Evolutionary conservation across 2,888 invertebrate genomes (phyloP), one percentile per base, ranked within the genome.

Genomic region (Eilema griseolum): DNA sequence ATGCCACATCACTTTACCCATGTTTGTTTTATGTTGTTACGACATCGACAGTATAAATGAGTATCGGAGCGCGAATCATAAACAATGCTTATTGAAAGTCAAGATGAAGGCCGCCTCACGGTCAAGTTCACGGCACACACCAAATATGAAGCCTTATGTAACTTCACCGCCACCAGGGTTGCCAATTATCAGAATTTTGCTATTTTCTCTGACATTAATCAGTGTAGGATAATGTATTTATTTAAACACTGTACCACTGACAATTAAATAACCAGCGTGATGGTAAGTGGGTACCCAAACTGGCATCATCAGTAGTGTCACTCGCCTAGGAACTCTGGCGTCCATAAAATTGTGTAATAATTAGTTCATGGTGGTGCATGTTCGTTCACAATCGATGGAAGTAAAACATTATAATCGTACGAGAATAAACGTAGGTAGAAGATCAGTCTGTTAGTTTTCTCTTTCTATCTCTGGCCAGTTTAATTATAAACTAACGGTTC

Each of bases 81-180:
- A 76, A 67, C 69, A 66, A 70, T 62, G 66, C 63, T 66, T 67
- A 64, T 64, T 64, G 41, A 75, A 74, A 70, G 69, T 71, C 64
- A 60, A 46, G 76, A 76, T 71, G 66, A 70, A 80, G 75, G 72
- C 66, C 70, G 65, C 11, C 3, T 20, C 52, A 63, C 61, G 71
- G 71, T 80, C 81, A 82, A 80, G 78, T 80, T 74, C 81, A 75
- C 67, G 33, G 56, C 31, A 56, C 56, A 61, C 56, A 61, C 61
- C 41, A 31, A 59, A 67, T 66, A 65, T 41, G 23, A 67, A 23
- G 37, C 28, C 67, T 67, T 68, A 68, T 64, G 20, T 71, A 57
- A 65, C 41, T 10, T 61, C 46, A n/a, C 52, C 52, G 28, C 61
- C 20, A 63, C 70, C 66, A 72, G 70, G 67, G 66, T 61, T 75